Evolutionary conservation across 2,888 invertebrate genomes (phyloP), one percentile per base, ranked within the genome.

Genomic region (Crocallis elinguaria): DNA sequence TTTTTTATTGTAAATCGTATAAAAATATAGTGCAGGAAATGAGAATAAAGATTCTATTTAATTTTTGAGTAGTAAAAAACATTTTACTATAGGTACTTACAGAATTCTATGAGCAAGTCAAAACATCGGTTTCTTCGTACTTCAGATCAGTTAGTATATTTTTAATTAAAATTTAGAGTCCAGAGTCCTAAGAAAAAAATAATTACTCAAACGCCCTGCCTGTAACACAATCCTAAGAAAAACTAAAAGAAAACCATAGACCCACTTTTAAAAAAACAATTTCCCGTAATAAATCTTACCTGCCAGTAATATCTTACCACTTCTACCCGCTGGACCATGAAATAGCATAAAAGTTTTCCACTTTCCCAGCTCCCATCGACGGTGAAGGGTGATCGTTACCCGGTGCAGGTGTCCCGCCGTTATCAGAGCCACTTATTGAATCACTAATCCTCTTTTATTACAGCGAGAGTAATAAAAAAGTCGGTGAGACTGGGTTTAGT

Each of bases 381-480:
- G 33, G 33, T 29, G 46, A 53, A 53, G 53, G 53, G 53, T 43
- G 46, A 37, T 48, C 46, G 53, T 48, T 39, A 54, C 29, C 13
- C 38, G 53, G 43, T 67, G 70, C 59, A 62, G 67, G 73, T 74
- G 66, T 76, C 74, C 53, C 43, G 12, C 33, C 45, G 51, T 75
- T 78, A 74, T 78, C 77, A 68, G 77, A 66, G 68, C 70, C 67
- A 73, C 71, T 76, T 77, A 79, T 77, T 77, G 78, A 78, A 77
- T 76, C 75, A 72, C 62, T 78, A 77, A 79, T 76, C 72, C 79
- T 64, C 64, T 72, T 77, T 77, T 79, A 79, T 77, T 77, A 73
- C 71, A 19, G 19, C 11, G 5, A 21, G 61, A 66, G 69, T 66
- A 70, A 73, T 71, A 74, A 77, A 77, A 71, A 39, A 38, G 45